Base-by-base conservation (phyloP, 2,113 vertebrate species). In the Campylorhamphus procurvoides region DNA sequence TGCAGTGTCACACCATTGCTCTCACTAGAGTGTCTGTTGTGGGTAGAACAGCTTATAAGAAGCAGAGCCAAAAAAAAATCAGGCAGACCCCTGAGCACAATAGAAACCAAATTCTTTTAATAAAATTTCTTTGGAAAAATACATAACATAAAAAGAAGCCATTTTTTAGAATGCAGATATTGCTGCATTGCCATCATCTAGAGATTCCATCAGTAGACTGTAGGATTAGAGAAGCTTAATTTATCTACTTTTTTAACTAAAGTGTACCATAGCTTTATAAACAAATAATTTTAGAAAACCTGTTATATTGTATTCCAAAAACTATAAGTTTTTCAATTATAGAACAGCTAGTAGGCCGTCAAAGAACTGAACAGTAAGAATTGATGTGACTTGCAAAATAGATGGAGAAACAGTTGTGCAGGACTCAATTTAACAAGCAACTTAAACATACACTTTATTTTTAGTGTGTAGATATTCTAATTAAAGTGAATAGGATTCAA, bases 1-100 rank as follows among this genome's bases (percentile, higher is more conserved):
- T 69, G 63, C 82, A 73, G 91, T 95, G 82, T 97, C 81, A 16
- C 86, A 78, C 55, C 87, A 89, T 95, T 96, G 83, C 95, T 97
- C 94, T 95, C 79, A 53, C 81, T 93, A 62, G 73, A 77, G 49
- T 89, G 63, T 94, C 96, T 94, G 85, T 88, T 97, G 86, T 75
- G 55, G 86, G 71, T 74, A 95, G 71, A 93, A 60, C 56, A 91
- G 74, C 68, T 95, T 93, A 86, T 8, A 46, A 80, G 75, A 86
- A 25, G 47, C 42, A 85, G 74, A 97, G 73, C 37, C 78, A 96
- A 92, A 90, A 52, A 37, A 78, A 88, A 78, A 71, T 55, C 60
- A 90, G 90, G 91, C 71, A 92, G 81, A 91, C 78, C 72, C 67
- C 76, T 89, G 87, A 93, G 28, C 12, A 72, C 25, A 31, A 59